phyloP scores from a whole-genome alignment of 2,797 vertebrate species.

The Amniataba percoides region DNA sequence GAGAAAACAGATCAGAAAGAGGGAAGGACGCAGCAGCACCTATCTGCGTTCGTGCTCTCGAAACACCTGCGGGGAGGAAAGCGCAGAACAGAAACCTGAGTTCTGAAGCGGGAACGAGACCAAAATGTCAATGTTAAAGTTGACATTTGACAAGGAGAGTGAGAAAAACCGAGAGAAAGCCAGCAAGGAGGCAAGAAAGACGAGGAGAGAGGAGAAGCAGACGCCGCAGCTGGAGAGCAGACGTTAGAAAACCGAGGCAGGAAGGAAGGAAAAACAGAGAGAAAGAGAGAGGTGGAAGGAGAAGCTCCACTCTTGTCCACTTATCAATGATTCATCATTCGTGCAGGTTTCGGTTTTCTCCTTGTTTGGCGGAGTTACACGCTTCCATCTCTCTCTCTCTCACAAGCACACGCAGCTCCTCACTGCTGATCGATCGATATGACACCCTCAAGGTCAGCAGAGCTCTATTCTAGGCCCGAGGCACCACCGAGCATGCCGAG shows the following conservation, averaged over 20 bases:
- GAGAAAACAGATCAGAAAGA: slow-evolving; percentile 18
- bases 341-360: slow-evolving; percentile 90
- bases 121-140: slow-evolving; percentile 68
- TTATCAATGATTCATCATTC: slow-evolving; percentile 96
- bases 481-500: slow-evolving; percentile 68
- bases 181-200: not conserved
- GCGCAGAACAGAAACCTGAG: slow-evolving; percentile 26
- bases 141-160: slow-evolving; percentile 61
- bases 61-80: slow-evolving; percentile 46
- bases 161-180: slow-evolving; percentile 16
- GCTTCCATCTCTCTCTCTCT: slow-evolving; percentile 53
- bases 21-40: slow-evolving; percentile 6
- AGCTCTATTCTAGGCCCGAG: slow-evolving; percentile 68
- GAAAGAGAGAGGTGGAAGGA: slow-evolving; percentile 42
- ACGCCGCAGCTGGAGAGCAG: not conserved
- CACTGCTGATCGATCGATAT: slow-evolving; percentile 85
- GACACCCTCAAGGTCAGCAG: slow-evolving; percentile 92
- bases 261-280: slow-evolving; percentile 26
- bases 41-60: slow-evolving; percentile 23
- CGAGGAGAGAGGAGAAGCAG: not conserved
- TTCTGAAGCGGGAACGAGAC: slow-evolving; percentile 40
- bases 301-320: slow-evolving; percentile 71
- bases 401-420: slow-evolving; percentile 57
- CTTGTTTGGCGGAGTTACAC: slow-evolving; percentile 82
- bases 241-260: slow-evolving; percentile 8